phyloP scores from a whole-genome alignment of 2,797 vertebrate genomes.

The Phyllotis vaccarum region DNA sequence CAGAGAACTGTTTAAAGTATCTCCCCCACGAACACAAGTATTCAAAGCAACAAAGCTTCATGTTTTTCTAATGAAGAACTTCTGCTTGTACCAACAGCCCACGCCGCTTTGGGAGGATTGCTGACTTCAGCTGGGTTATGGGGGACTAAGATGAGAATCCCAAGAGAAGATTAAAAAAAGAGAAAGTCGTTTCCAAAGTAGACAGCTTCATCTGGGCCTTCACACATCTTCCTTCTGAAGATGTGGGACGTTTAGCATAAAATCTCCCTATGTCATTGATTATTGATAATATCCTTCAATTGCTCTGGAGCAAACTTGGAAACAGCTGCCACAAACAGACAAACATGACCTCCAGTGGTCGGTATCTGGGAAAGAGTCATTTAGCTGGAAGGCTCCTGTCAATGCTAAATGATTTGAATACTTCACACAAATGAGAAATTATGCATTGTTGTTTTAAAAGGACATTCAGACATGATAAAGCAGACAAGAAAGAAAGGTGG shows the following conservation, averaged over 20 bases:
- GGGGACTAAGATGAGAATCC: neutral
- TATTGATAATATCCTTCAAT: neutral
- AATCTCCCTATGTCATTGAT: neutral
- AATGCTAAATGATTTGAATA: neutral
- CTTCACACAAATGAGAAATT: constrained; percentile 40
- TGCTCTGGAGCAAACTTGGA: neutral
- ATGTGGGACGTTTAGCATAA: neutral
- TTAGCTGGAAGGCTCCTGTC: neutral
- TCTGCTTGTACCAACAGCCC: neutral
- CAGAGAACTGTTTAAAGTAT: constrained; percentile 63
- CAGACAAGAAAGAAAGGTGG: neutral
- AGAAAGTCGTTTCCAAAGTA: neutral
- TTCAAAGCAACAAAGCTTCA: neutral
- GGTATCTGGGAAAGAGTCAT: neutral
- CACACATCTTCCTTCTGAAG: neutral
- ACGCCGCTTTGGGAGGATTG: neutral
- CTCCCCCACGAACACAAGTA: constrained; percentile 78
- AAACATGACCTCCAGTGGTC: constrained; percentile 14
- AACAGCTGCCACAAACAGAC: neutral
- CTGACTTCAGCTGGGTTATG: neutral
- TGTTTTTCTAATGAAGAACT: neutral
- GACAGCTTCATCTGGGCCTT: neutral
- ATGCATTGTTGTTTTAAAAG: neutral
- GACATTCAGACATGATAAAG: neutral
- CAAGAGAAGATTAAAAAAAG: neutral